These are phyloP conservation scores for Dexiosoma caninum DNA, from an alignment of 2,888 invertebrate species.

Conservation along the genomic window DNA sequence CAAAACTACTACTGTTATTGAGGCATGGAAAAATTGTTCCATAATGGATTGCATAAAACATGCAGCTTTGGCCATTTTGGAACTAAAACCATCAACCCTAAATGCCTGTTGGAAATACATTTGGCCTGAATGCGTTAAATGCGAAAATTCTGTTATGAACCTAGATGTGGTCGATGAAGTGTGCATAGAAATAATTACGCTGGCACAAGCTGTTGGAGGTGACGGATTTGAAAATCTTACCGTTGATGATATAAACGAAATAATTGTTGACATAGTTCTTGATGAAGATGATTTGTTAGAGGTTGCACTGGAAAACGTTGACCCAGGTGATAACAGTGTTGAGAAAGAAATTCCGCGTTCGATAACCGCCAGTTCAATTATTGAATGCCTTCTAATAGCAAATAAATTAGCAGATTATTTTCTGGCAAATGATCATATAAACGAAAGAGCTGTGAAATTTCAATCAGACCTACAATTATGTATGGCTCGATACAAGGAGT, in stretches of 20 bases:
- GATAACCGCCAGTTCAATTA: slow-evolving; percentile 51
- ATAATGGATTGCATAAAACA: slow-evolving; percentile 59
- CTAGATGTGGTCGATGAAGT: slow-evolving; percentile 65
- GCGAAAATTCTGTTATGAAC: slow-evolving; percentile 61
- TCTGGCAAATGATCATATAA: slow-evolving; percentile 64
- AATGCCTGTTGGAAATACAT: slow-evolving; percentile 65
- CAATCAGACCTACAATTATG: slow-evolving; percentile 50
- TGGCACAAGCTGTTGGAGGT: background rate
- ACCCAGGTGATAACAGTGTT: slow-evolving; percentile 6
- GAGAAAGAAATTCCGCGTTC: slow-evolving; percentile 62
- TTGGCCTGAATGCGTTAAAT: slow-evolving; percentile 67
- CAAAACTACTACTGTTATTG: background rate
- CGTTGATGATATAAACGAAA: background rate
- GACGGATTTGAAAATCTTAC: background rate
- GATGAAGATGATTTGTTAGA: background rate
- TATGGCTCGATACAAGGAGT: background rate
- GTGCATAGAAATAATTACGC: background rate
- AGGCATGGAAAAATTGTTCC: background rate
- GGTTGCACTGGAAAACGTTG: background rate
- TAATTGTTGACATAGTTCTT: background rate
- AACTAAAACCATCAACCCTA: slow-evolving; percentile 63
- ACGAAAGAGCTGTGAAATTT: slow-evolving; percentile 66
- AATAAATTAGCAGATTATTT: slow-evolving; percentile 66
- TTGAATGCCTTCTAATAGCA: background rate
- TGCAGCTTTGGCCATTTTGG: slow-evolving; percentile 45